Evolutionary conservation across 1,140 invertebrate genomes (phyloP).

Genomic region (Cyclina sinensis): DNA sequence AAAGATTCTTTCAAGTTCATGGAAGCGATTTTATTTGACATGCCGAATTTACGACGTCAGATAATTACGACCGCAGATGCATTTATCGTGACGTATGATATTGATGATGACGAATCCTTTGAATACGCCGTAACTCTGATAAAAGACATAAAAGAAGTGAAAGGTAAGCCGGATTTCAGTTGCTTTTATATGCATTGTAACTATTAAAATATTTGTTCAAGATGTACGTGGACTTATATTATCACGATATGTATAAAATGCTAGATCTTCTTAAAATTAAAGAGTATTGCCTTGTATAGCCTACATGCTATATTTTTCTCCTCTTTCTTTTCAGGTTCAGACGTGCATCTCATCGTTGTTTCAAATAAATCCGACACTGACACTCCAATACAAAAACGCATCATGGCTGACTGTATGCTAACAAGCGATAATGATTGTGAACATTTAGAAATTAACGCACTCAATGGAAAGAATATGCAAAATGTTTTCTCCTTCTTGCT

Average conservation of each 20-base stretch:
- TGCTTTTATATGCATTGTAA: no score
- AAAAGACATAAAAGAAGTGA: not conserved
- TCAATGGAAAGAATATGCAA: not conserved
- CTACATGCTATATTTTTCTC: no score
- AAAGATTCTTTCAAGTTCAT: not conserved
- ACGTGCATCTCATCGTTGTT: conserved; percentile 3
- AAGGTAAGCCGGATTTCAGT: not conserved
- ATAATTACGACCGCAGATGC: not conserved
- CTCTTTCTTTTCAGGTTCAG: not conserved
- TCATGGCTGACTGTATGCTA: conserved; percentile 27
- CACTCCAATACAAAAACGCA: not conserved
- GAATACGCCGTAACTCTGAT: not conserved
- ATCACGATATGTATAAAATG: no score
- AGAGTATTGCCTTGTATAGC: no score
- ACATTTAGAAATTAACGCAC: not conserved
- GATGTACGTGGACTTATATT: no score
- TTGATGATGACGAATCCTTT: not conserved
- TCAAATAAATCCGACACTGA: conserved; percentile 11
- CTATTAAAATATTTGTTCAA: no score
- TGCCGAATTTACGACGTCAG: not conserved
- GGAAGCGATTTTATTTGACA: not conserved
- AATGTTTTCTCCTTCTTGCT: not conserved
- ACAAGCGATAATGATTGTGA: conserved; percentile 12
- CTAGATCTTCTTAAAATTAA: no score
- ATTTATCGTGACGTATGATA: not conserved